Evolutionary conservation across 1,140 invertebrate species (phyloP).

Genomic region (Drosophila albomicans): DNA sequence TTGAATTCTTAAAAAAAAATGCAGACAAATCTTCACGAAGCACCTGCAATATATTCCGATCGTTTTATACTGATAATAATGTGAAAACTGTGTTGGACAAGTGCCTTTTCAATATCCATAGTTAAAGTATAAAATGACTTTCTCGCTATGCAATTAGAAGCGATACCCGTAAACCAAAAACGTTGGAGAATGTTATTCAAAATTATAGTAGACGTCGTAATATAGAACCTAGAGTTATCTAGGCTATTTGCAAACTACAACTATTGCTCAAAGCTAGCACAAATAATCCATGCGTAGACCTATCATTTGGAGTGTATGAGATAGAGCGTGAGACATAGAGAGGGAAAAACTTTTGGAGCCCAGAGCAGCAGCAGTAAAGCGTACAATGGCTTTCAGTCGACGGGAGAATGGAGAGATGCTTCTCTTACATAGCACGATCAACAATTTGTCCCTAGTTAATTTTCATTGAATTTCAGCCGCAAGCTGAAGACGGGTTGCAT

Average conservation of each 20-base stretch:
- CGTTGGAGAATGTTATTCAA: constrained; percentile 6
- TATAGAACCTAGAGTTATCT: not conserved
- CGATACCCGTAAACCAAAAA: constrained; percentile 2
- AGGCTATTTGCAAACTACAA: constrained; percentile 2
- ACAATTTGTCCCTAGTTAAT: constrained; percentile 53
- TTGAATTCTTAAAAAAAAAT: no score
- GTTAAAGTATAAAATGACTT: not conserved
- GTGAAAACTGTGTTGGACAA: not conserved
- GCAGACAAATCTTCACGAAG: no score
- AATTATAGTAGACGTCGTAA: not conserved
- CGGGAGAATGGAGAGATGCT: not conserved
- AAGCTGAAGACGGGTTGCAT: constrained; percentile 24
- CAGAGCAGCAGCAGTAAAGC: constrained; percentile 28
- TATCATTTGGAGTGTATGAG: constrained; percentile 34
- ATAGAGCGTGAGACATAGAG: not conserved
- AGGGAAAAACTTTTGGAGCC: constrained; percentile 6
- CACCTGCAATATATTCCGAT: no score
- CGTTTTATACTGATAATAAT: not conserved
- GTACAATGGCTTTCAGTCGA: constrained; percentile 33
- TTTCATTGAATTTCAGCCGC: constrained; percentile 38
- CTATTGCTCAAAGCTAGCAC: constrained; percentile 11
- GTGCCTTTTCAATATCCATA: no score
- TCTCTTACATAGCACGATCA: constrained; percentile 8
- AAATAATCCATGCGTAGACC: constrained; percentile 29
- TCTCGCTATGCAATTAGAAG: constrained; percentile 5